Percentiles rank a stretch among this genome's conserved stretches.
Conservation (phyloP, 2,113 vertebrate genomes). For the Dromaius novaehollandiae region DNA sequence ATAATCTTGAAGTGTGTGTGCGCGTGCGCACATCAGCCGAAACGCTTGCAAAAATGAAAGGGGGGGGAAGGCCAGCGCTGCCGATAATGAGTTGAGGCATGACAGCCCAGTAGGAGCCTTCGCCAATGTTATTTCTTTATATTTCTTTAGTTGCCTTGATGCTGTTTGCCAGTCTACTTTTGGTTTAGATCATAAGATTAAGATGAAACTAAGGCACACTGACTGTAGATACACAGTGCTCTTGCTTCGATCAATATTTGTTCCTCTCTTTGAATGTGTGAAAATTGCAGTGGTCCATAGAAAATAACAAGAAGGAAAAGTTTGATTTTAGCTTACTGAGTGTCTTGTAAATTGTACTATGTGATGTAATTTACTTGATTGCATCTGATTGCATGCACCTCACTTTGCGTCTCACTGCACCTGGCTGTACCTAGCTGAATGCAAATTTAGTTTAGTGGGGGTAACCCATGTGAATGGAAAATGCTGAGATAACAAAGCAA, state of each 20-base stretch:
- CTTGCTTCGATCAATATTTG: neutral
- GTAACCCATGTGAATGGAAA: neutral
- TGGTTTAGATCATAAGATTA: neutral
- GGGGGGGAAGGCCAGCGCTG: fast-evolving
- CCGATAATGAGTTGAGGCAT: neutral
- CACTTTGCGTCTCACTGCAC: neutral
- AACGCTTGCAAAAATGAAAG: neutral
- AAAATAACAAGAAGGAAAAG: neutral
- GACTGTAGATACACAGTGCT: neutral
- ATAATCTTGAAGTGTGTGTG: neutral
- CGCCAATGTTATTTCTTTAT: neutral
- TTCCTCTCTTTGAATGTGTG: neutral
- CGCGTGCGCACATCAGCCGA: no score
- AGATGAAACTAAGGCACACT: neutral
- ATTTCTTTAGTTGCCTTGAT: neutral
- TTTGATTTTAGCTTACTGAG: neutral
- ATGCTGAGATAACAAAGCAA: neutral
- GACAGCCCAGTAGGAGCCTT: neutral
- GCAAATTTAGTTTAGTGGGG: neutral
- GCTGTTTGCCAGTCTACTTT: neutral
- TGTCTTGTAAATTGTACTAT: constrained; percentile 14
- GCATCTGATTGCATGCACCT: neutral
- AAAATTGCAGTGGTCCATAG: neutral
- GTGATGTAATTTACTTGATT: neutral
- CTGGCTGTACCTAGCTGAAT: neutral